Evolutionary conservation across 2,888 invertebrate species (phyloP).

Genomic region (Philhelius pedissequus): DNA sequence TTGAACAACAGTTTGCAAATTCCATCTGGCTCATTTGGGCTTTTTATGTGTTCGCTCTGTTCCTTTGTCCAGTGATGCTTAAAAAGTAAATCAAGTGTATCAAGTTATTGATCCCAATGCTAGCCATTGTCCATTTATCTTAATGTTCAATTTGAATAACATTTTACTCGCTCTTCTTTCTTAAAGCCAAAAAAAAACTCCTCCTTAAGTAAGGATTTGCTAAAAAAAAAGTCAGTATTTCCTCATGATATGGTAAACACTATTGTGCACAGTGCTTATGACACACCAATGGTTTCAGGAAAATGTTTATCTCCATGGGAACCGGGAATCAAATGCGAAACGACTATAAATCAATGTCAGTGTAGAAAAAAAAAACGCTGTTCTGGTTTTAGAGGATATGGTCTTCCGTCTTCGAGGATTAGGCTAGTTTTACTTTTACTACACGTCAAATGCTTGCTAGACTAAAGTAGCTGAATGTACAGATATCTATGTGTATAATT

Average conservation of each 20-base stretch:
- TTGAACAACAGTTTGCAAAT: slow-evolving; percentile 1
- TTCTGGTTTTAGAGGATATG: background rate
- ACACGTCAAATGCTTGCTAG: background rate
- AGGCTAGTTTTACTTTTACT: background rate
- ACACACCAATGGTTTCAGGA: background rate
- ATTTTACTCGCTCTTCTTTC: background rate
- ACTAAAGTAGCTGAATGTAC: background rate
- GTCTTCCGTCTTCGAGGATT: background rate
- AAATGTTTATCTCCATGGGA: background rate
- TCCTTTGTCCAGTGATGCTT: background rate
- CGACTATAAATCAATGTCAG: slow-evolving; percentile 27
- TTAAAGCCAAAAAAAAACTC: background rate
- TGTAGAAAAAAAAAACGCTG: background rate
- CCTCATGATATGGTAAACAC: background rate
- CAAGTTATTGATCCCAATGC: background rate
- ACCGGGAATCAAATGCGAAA: background rate
- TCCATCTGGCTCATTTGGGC: slow-evolving; percentile 4
- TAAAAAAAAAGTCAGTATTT: background rate
- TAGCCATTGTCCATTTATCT: background rate
- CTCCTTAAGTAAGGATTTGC: background rate
- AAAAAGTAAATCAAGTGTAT: slow-evolving; percentile 10
- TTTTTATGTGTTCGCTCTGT: background rate
- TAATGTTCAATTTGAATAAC: background rate
- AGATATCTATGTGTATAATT: too few relatives aligned
- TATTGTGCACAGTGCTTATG: background rate